Conservation (phyloP, 1,140 invertebrate species). For the Drosophila parvula region DNA sequence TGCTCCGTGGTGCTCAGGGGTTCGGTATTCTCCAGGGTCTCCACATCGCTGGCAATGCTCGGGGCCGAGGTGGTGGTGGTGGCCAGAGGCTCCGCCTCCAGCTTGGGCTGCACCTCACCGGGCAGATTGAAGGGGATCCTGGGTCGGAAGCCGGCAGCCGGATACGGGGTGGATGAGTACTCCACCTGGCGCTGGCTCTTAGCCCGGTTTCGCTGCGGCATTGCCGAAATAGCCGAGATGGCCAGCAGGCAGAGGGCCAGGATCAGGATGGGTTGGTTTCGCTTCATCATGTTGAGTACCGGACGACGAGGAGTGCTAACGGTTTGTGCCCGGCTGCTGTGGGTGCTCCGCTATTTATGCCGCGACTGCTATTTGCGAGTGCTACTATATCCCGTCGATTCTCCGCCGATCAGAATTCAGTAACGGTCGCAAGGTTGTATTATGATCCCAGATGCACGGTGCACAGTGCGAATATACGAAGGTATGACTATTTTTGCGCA, state of each 20-base stretch:
- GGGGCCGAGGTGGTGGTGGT: constrained; percentile 16
- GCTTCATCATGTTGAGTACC: constrained; percentile 37
- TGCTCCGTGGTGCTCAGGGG: constrained; percentile 41
- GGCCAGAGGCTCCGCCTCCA: constrained; percentile 46
- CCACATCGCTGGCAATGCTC: constrained; percentile 30
- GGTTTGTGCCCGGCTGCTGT: constrained; percentile 70
- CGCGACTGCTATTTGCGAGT: neutral
- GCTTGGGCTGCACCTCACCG: constrained; percentile 56
- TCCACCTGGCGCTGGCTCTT: constrained; percentile 78
- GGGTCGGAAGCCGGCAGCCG: constrained; percentile 74
- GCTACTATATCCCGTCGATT: constrained; percentile 28
- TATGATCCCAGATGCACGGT: constrained; percentile 56
- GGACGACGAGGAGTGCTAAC: constrained; percentile 56
- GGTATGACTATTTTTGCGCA: constrained; percentile 65
- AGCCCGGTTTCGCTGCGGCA: constrained; percentile 50
- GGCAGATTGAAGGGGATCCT: constrained; percentile 71
- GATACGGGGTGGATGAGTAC: constrained; percentile 72
- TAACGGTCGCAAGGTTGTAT: constrained; percentile 74
- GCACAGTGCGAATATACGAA: constrained; percentile 39
- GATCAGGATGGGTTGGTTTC: constrained; percentile 41
- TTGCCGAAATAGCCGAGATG: constrained; percentile 31
- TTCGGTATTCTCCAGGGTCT: constrained; percentile 51
- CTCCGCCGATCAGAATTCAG: constrained; percentile 75
- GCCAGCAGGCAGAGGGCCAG: constrained; percentile 45
- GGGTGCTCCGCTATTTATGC: constrained; percentile 68